phyloP scores from a whole-genome alignment of 1,140 invertebrate genomes.

The Panagrolaimus sp. region DNA sequence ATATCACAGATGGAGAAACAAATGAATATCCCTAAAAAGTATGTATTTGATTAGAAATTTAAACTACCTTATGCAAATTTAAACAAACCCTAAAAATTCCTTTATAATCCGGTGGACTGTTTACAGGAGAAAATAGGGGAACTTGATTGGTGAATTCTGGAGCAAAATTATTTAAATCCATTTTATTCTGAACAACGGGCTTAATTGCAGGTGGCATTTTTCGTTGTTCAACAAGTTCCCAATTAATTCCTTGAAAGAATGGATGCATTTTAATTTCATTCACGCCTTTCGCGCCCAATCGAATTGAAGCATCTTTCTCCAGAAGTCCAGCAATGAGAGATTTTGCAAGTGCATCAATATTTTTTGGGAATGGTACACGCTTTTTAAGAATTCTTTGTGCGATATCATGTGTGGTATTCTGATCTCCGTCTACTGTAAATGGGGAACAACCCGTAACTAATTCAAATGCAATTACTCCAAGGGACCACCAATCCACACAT shows the following conservation, averaged over 20 bases:
- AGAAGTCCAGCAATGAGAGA: conserved; percentile 73
- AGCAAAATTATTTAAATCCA: conserved; percentile 90
- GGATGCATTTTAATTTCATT: conserved; percentile 77
- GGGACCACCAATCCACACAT: conserved; percentile 73
- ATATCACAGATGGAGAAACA: conserved; percentile 82
- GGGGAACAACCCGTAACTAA: conserved; percentile 90
- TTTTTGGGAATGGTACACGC: conserved; percentile 76
- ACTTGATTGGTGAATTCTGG: conserved; percentile 87
- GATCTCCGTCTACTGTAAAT: conserved; percentile 88
- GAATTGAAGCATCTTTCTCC: conserved; percentile 68
- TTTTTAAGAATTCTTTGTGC: conserved; percentile 80
- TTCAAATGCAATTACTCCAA: conserved; percentile 82
- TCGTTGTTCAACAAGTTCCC: conserved; percentile 71
- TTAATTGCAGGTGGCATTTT: conserved; percentile 75
- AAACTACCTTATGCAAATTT: not conserved
- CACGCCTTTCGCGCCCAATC: conserved; percentile 77
- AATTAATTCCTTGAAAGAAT: conserved; percentile 76
- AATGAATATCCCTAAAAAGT: conserved; percentile 79
- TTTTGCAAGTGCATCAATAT: conserved; percentile 66
- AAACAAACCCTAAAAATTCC: conserved; percentile 73
- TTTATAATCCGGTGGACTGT: conserved; percentile 70
- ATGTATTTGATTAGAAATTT: conserved; percentile 32
- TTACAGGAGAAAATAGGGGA: conserved; percentile 80
- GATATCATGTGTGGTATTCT: conserved; percentile 85
- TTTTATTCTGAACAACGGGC: conserved; percentile 69